Conservation (phyloP, 1,140 invertebrate species). For the Drosophila pectinifera region DNA sequence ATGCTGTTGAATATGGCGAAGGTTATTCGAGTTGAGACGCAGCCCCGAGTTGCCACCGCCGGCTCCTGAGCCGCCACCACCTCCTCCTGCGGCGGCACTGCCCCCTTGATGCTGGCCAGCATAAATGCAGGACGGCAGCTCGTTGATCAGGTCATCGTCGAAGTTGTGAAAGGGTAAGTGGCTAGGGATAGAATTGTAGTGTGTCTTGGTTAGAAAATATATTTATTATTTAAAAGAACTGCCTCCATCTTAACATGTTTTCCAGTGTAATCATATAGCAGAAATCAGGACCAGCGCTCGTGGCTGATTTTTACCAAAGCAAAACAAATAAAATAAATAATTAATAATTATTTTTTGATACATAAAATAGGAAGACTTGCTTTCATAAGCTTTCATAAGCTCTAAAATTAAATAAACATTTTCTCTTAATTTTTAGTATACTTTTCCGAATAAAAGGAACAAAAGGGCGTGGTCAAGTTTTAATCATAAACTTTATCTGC, state of each 20-base stretch:
- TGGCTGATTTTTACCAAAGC: neutral
- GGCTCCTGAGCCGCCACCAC: constrained; percentile 37
- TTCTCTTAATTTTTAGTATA: no score
- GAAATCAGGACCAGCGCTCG: neutral
- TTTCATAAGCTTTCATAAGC: no score
- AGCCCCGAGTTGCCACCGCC: constrained; percentile 45
- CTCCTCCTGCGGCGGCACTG: constrained; percentile 20
- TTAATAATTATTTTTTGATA: neutral
- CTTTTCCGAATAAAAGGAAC: no score
- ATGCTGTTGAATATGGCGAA: constrained; percentile 83
- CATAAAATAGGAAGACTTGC: no score
- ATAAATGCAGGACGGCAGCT: constrained; percentile 84
- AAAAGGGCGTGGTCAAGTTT: no score
- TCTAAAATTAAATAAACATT: no score
- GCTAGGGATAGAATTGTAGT: constrained; percentile 27
- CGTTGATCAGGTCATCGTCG: constrained; percentile 83
- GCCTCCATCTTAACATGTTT: neutral
- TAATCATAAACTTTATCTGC: neutral
- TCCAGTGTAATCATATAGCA: neutral
- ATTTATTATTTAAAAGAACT: neutral
- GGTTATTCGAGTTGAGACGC: constrained; percentile 71
- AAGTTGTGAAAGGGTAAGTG: constrained; percentile 83
- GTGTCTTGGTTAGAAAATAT: neutral
- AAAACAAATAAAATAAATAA: neutral
- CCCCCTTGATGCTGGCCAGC: constrained; percentile 69